phyloP scores from a whole-genome alignment of 2,113 vertebrate genomes.

The Petrocephalus zakoni region DNA sequence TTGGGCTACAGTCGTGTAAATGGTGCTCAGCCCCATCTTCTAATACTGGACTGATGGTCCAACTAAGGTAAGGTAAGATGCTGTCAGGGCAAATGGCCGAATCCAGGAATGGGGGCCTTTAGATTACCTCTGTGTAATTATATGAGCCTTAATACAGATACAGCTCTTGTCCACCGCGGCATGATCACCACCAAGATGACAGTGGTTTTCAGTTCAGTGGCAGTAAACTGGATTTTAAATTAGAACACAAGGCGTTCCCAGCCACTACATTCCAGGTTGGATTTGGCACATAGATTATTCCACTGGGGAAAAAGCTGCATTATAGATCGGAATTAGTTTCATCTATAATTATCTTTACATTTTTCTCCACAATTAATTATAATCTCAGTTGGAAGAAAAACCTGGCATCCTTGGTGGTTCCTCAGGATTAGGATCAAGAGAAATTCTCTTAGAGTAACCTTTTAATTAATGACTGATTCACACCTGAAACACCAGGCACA shows the following conservation, averaged over 20 bases:
- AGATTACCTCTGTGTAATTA: neutral
- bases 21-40: neutral
- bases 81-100: neutral
- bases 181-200: neutral
- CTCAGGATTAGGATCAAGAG: neutral
- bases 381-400: neutral
- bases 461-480: neutral
- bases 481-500: neutral
- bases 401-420: neutral
- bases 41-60: neutral
- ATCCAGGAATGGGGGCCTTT: neutral
- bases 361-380: neutral
- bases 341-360: neutral
- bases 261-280: neutral
- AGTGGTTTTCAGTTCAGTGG: neutral
- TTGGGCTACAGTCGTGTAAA: neutral
- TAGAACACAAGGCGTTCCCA: neutral
- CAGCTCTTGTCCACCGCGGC: neutral
- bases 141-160: neutral
- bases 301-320: neutral
- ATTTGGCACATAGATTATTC: neutral
- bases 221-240: neutral
- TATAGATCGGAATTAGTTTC: neutral
- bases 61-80: neutral
- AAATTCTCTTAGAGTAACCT: neutral